Conservation (phyloP, 1,140 invertebrate species). For the Rhyzopertha dominica region DNA sequence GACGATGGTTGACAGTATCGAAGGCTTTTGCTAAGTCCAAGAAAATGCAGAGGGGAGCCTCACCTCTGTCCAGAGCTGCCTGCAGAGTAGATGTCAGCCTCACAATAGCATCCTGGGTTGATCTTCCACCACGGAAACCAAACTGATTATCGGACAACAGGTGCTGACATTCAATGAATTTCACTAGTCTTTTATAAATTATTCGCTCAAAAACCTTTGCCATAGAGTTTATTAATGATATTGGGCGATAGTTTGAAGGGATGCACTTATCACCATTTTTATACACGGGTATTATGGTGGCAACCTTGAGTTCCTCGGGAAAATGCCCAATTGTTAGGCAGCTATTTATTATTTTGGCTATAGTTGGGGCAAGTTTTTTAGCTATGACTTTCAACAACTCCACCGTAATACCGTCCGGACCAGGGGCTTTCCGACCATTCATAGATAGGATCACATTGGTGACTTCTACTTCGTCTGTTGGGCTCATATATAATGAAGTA, state of each 20-base stretch:
- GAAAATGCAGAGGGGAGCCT: slow-evolving; percentile 5
- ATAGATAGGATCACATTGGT: neutral
- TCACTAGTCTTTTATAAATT: neutral
- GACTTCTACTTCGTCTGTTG: slow-evolving; percentile 1
- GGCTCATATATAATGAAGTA: too few relatives aligned
- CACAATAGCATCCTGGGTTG: slow-evolving; percentile 8
- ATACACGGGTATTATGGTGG: slow-evolving; percentile 1
- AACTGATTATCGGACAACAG: slow-evolving; percentile 15
- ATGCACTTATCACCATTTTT: neutral
- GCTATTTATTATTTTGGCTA: slow-evolving; percentile 3
- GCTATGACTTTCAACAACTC: neutral
- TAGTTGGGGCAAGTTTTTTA: neutral
- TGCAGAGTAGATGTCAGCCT: neutral
- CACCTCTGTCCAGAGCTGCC: slow-evolving; percentile 4
- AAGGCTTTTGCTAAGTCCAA: slow-evolving; percentile 12
- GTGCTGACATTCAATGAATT: slow-evolving; percentile 12
- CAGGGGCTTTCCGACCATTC: neutral
- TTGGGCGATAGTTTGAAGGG: slow-evolving; percentile 4
- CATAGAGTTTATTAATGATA: neutral
- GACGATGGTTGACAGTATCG: slow-evolving; percentile 11
- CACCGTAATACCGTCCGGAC: neutral
- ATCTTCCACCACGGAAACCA: neutral
- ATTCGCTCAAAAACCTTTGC: neutral
- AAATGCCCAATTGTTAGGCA: neutral
- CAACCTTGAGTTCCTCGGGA: slow-evolving; percentile 1